Evolutionary conservation across 2,888 invertebrate genomes (phyloP), one percentile per base, ranked within the genome.

Genomic region (Agrotis segetum): DNA sequence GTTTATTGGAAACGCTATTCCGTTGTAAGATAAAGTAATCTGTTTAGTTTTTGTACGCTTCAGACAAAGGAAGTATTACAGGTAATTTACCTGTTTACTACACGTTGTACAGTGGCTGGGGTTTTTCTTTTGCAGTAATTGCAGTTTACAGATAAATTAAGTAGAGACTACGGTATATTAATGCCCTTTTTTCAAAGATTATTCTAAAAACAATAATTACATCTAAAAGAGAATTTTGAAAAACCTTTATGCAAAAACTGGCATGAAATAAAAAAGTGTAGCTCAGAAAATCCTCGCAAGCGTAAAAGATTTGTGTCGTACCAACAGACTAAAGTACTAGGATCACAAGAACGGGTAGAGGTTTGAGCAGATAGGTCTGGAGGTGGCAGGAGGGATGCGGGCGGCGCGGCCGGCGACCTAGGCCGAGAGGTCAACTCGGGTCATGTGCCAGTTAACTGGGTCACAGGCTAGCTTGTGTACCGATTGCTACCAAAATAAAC

Each of bases 381-480:
- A 77, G 67, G 71, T 67, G 71, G 80, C 80, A 81, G 74, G 84
- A 82, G 85, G 85, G 84, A 73, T 70, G 79, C 80, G 83, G 82
- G 74, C 68, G 77, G 73, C 85, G 85, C 81, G 94, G 91, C 94
- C 93, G 85, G 80, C 81, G 94, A 92, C 95, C 94, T 91, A 92
- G 92, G 93, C 89, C 90, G 89, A 84, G 93, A 89, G 95, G 95
- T 95, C 95, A 93, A 89, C 91, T 67, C 88, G 87, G 94, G 93
- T 93, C 94, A 89, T 83, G 81, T 74, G 87, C 89, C 87, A 92
- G 89, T 89, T 84, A 95, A 92, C 92, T 94, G 83, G 95, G 95
- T 93, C 94, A 88, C 92, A 92, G 92, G 92, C 92, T 92, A 91
- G 91, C 91, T 89, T 87, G 87, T 71, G 73, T 81, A 84, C 89